Percentiles rank a stretch among this genome's conserved stretches.
phyloP scores from a whole-genome alignment of 2,888 invertebrate genomes.

The Bugulina stolonifera region DNA sequence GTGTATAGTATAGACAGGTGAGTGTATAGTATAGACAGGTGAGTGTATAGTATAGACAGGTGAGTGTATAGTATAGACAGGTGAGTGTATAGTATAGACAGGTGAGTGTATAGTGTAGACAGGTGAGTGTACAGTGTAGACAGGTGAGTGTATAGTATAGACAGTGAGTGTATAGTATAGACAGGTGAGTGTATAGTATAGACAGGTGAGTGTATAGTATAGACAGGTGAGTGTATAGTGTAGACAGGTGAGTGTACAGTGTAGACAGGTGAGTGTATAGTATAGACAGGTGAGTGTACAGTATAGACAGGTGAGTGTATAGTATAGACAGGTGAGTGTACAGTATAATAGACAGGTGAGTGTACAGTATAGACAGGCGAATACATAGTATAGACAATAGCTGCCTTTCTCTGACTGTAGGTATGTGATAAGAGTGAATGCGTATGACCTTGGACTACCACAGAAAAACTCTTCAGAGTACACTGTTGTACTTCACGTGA shows the following conservation, averaged over 20 bases:
- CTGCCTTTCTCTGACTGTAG: background rate
- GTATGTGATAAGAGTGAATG: slow-evolving; percentile 15
- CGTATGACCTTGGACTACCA: slow-evolving; percentile 11
- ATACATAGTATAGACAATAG: too few species aligned
- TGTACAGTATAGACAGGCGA: background rate
- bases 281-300: too few species aligned
- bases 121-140: background rate
- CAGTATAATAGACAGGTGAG: slow-evolving; percentile 8
- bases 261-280: background rate
- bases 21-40: slow-evolving; percentile 10
- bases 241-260: background rate
- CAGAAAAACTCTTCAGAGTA: background rate
- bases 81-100: background rate
- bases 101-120: too few species aligned
- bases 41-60: background rate
- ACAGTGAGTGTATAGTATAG: too few species aligned
- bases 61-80: slow-evolving; percentile 13
- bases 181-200: slow-evolving; percentile 2
- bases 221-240: too few species aligned
- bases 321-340: too few species aligned
- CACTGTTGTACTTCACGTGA: slow-evolving; percentile 1
- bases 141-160: background rate
- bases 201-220: background rate
- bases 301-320: slow-evolving; percentile 1
- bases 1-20: background rate